Evolutionary conservation across 2,797 vertebrate genomes (phyloP), one percentile per base, ranked within the genome.

Genomic region (Sebastes flavidus): DNA sequence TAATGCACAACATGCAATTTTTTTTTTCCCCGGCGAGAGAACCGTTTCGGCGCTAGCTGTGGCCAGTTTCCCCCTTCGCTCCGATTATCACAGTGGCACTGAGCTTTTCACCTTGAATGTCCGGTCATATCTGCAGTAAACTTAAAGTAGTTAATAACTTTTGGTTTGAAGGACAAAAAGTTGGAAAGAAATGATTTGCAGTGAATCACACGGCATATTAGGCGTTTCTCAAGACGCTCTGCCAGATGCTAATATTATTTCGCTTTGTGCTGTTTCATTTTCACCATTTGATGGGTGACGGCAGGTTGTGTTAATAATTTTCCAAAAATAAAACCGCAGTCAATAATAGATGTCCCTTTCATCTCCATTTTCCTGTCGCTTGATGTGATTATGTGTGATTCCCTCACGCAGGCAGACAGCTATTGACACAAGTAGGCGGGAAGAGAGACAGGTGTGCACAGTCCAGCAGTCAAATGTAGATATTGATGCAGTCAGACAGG

Each of bases 81-180:
- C 76, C 63, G 74, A 83, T 84, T 87, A 85, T 93, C 69, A 34
- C 86, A 80, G 77, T 36, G 59, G 69, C 73, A 20, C 71, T 32
- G 75, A 84, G 83, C 78, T 81, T 80, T 78, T 87, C 81, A 88
- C 87, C 89, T 91, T 89, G 81, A 84, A 77, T 36, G 65, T 72
- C 78, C 74, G 46, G 58, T 30, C 38, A 1, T 42, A 42, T 75
- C 71, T 42, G 58, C 42, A 75, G 38, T 20, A 56, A 79, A 78
- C 34, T 4, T n/a, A 3, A 82, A 72, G 29, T 18, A 4, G 32
- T 61, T 73, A 58, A 70, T 77, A 66, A 80, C 85, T 82, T 77
- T 77, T 77, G 49, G 12, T 34, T 61, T 80, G 59, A 79, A 80
- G 86, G 85, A 58, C 63, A 72, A 30, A 85, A 76, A 62, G 71